Evolutionary conservation across 2,113 vertebrate species (phyloP).

Genomic region (Ictalurus furcatus): DNA sequence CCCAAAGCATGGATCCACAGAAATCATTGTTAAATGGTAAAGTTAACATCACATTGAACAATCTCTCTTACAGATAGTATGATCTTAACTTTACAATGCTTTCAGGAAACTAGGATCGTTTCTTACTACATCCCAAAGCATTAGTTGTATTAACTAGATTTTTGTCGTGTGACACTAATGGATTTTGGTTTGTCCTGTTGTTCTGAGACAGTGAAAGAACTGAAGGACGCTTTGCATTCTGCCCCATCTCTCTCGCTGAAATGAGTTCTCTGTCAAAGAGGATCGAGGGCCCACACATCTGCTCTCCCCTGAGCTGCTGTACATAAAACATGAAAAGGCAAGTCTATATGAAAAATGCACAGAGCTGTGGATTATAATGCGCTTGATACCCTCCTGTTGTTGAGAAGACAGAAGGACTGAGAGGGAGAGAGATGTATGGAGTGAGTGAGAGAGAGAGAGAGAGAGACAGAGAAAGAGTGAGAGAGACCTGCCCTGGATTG

Average conservation of each 20-base stretch:
- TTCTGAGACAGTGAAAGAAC: constrained; percentile 68
- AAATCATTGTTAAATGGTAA: neutral
- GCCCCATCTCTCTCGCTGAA: constrained; percentile 69
- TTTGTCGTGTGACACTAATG: constrained; percentile 23
- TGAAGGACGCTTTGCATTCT: constrained; percentile 68
- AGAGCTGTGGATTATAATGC: constrained; percentile 75
- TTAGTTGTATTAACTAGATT: constrained; percentile 23
- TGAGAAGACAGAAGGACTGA: constrained; percentile 15
- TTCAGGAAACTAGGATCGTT: neutral
- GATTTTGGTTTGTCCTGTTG: constrained; percentile 36
- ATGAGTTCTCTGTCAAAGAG: constrained; percentile 73
- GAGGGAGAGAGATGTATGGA: constrained; percentile 3
- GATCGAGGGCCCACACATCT: constrained; percentile 74
- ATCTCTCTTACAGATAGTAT: neutral
- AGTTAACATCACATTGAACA: neutral
- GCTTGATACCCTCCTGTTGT: constrained; percentile 73
- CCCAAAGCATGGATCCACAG: neutral
- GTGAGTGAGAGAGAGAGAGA: constrained; percentile 9
- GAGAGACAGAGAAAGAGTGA: constrained; percentile 28
- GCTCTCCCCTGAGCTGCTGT: constrained; percentile 75
- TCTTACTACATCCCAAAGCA: neutral
- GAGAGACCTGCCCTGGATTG: constrained; percentile 70
- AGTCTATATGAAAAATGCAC: constrained; percentile 81
- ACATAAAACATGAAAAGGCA: constrained; percentile 79
- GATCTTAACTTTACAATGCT: neutral